Evolutionary conservation across 2,797 vertebrate genomes (phyloP), one percentile per base, ranked within the genome.

Genomic region (Morelia viridis): DNA sequence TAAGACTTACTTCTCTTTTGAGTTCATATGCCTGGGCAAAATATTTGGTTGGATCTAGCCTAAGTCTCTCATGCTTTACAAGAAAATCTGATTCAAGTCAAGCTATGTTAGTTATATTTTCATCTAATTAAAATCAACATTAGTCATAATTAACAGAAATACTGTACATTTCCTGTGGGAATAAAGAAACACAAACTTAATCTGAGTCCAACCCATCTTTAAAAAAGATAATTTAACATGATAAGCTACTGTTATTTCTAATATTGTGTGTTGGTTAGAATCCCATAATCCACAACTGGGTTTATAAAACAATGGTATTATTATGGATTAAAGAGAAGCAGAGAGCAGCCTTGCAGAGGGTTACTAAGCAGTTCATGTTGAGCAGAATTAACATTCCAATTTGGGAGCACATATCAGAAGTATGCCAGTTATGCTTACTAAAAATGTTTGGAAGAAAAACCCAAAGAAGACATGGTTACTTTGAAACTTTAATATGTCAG

Each of bases 381-480:
- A 61, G 35, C 31, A 46, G 64, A 89, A 61, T 26, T 90, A 61
- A n/a, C 31, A 80, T 90, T 90, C 89, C 80, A 90, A 61, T n/a
- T 83, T 83, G 41, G 50, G 15, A 80, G 60, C 61, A 64, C 85
- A 86, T 64, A 64, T 28, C 41, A 88, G 87, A 88, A 28, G 56
- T 86, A 89, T 46, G 31, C 26, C n/a, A 89, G 68, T 57, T 80
- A 89, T 89, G 89, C 31, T 89, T 87, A 31, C 35, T 60, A 58
- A 71, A 58, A 76, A 28, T 41, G 12, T 60, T 56, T 41, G 65
- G 65, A 76, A 17, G 11, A 89, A 80, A 60, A 46, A 26, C 80
- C 0, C 0, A 41, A 89, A 60, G 65, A 46, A n/a, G 35, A 58
- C 15, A 26, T 46, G 3, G 7, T 83, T 90, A 60, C 68, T 35